phyloP scores from a whole-genome alignment of 2,888 invertebrate species.

The Ommatoiulus sabulosus region DNA sequence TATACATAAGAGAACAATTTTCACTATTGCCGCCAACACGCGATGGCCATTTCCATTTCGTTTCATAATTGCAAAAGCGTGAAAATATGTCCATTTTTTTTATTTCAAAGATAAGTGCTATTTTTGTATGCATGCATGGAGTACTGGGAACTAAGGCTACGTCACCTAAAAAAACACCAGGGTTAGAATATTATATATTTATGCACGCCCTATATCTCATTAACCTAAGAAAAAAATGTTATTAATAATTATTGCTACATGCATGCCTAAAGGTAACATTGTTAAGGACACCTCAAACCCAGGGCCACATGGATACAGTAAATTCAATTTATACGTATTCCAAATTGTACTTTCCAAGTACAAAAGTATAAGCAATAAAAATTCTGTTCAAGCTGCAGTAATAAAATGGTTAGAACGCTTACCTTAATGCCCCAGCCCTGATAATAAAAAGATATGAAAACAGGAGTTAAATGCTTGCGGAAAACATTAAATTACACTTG shows the following conservation, averaged over 20 bases:
- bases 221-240: background rate
- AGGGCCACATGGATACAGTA: background rate
- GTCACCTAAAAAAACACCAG: slow-evolving; percentile 3
- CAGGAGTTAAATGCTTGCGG: slow-evolving; percentile 35
- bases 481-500: slow-evolving; percentile 45
- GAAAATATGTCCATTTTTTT: slow-evolving; percentile 30
- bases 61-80: slow-evolving; percentile 23
- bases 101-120: background rate
- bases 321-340: background rate
- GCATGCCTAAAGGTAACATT: background rate
- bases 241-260: background rate
- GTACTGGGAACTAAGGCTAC: background rate
- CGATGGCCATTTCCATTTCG: slow-evolving; percentile 23
- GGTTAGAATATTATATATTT: slow-evolving; percentile 8
- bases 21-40: background rate
- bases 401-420: slow-evolving; percentile 50
- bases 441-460: slow-evolving; percentile 50
- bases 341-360: background rate
- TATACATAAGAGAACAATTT: slow-evolving; percentile 31
- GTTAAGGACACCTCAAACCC: background rate
- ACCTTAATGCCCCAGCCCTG: slow-evolving; percentile 53
- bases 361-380: background rate
- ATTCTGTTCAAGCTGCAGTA: slow-evolving; percentile 2
- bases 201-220: slow-evolving; percentile 4
- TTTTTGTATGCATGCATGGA: background rate